Conservation (phyloP, 2,888 invertebrate genomes). For the Mesorhabditis sp. region DNA sequence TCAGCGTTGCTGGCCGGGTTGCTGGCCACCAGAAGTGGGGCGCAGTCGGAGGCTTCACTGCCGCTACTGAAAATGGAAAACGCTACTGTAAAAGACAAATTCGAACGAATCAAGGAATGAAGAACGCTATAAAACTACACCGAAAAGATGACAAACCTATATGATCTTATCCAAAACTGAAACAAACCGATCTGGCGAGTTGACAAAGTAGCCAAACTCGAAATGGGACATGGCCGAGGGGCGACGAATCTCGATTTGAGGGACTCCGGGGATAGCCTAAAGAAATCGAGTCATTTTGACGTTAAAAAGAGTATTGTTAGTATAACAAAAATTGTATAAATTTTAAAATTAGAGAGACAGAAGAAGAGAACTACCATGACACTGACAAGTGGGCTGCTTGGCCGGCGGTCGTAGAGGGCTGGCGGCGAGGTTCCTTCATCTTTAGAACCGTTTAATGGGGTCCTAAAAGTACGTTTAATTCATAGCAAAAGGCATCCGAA, state of each 20-base stretch:
- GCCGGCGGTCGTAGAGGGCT: slow-evolving; percentile 38
- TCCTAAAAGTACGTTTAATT: background rate
- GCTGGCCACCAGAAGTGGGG: slow-evolving; percentile 47
- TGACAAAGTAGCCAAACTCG: slow-evolving; percentile 57
- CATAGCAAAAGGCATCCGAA: background rate
- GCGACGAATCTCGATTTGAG: slow-evolving; percentile 52
- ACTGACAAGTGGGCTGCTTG: slow-evolving; percentile 31
- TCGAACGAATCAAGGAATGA: background rate
- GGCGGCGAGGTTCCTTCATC: slow-evolving; percentile 10
- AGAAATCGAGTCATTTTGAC: too few relatives aligned
- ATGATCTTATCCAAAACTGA: slow-evolving; percentile 21
- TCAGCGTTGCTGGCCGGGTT: slow-evolving; percentile 13
- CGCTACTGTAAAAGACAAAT: background rate
- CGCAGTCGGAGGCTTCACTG: slow-evolving; percentile 50
- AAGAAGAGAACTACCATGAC: background rate
- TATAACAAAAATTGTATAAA: background rate
- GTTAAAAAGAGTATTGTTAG: background rate
- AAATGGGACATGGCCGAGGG: slow-evolving; percentile 56
- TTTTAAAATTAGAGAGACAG: background rate
- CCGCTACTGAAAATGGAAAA: background rate
- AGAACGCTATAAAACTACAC: background rate
- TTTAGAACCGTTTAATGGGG: background rate
- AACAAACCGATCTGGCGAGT: slow-evolving; percentile 50
- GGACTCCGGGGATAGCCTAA: slow-evolving; percentile 55
- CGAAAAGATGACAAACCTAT: background rate